Evolutionary conservation across 2,888 invertebrate species (phyloP).

Genomic region (Ecliptopera silaceata): DNA sequence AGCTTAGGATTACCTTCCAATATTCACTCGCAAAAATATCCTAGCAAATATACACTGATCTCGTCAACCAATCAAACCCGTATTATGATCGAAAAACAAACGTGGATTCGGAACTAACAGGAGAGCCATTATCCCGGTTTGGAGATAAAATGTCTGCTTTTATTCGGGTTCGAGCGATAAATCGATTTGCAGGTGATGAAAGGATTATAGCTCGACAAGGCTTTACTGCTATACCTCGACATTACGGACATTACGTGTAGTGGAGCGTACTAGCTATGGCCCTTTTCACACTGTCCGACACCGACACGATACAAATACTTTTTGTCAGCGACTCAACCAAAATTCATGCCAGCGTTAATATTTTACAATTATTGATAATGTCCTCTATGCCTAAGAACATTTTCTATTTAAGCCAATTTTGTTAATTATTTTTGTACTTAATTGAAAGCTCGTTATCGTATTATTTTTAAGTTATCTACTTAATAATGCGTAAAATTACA

Average conservation of each 20-base stretch:
- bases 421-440: too few relatives aligned
- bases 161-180: slow-evolving; percentile 15
- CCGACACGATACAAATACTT: too few relatives aligned
- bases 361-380: too few relatives aligned
- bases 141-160: slow-evolving; percentile 19
- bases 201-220: slow-evolving; percentile 7
- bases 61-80: slow-evolving; percentile 9
- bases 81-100: slow-evolving; percentile 16
- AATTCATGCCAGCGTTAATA: too few relatives aligned
- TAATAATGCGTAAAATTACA: too few relatives aligned
- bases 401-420: too few relatives aligned
- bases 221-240: not conserved
- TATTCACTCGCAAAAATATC: not conserved
- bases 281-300: too few relatives aligned
- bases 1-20: slow-evolving; percentile 2
- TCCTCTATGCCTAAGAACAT: too few relatives aligned
- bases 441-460: too few relatives aligned
- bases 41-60: not conserved
- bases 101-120: slow-evolving; percentile 12
- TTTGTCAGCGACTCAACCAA: too few relatives aligned
- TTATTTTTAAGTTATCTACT: too few relatives aligned
- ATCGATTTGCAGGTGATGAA: slow-evolving; percentile 27
- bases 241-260: not conserved
- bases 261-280: not conserved
- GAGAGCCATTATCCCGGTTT: slow-evolving; percentile 6